Evolutionary conservation across 2,797 vertebrate genomes (phyloP).

Genomic region (Ficedula albicollis): DNA sequence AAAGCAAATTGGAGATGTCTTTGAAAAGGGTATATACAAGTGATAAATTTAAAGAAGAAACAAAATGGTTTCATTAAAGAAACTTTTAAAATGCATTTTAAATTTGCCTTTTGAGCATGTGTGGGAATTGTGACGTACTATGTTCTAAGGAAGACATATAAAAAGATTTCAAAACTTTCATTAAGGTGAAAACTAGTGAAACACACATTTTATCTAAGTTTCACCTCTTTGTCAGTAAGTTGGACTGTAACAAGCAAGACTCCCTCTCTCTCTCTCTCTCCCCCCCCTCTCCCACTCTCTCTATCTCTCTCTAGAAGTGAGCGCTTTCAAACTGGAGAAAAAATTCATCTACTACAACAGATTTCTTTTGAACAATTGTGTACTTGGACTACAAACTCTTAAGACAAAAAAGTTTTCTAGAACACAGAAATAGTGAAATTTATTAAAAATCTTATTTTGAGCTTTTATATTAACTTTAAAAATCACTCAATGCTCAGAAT

Average conservation of each 20-base stretch:
- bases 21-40: background rate
- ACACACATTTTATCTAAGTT: background rate
- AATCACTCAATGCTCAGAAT: background rate
- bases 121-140: background rate
- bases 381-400: background rate
- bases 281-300: too few species aligned
- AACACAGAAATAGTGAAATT: background rate
- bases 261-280: too few species aligned
- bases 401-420: background rate
- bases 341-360: background rate
- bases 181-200: background rate
- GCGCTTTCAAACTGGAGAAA: background rate
- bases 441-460: background rate
- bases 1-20: background rate
- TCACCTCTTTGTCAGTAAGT: background rate
- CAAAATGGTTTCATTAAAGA: background rate
- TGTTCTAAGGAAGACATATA: background rate
- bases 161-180: background rate
- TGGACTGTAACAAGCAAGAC: background rate
- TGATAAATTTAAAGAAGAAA: background rate
- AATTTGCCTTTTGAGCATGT: background rate
- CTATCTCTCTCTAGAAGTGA: background rate
- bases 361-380: rapidly evolving
- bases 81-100: background rate
- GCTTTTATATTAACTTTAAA: background rate